phyloP scores from a whole-genome alignment of 2,888 invertebrate genomes.

The Maniola hyperantus region DNA sequence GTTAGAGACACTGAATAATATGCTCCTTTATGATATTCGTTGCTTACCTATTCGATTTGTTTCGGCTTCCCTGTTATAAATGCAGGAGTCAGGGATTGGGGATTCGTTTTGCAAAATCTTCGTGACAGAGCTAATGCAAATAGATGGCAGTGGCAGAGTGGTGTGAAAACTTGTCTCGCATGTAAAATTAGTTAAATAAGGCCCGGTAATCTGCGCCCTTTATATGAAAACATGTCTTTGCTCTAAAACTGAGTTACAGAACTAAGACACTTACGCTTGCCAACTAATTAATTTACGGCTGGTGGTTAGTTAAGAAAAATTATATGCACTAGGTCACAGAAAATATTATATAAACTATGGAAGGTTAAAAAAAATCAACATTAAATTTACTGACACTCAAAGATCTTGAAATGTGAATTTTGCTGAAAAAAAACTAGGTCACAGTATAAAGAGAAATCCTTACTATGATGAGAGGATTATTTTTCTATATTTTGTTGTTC shows the following conservation, averaged over 20 bases:
- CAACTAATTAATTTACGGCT: conserved; percentile 65
- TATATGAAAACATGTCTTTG: conserved; percentile 74
- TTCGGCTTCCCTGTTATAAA: neutral
- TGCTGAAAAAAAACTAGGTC: too few species aligned
- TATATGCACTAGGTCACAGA: neutral
- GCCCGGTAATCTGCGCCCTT: conserved; percentile 59
- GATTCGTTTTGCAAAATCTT: conserved; percentile 42
- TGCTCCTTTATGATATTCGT: conserved; percentile 47
- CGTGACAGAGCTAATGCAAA: conserved; percentile 61
- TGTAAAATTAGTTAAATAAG: conserved; percentile 77
- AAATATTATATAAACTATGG: too few species aligned
- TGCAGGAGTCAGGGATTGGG: too few species aligned
- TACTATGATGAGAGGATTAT: too few species aligned
- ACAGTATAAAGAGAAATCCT: too few species aligned
- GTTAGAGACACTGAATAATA: conserved; percentile 79
- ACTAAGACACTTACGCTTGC: conserved; percentile 64
- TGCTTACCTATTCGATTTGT: neutral
- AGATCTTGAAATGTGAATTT: too few species aligned
- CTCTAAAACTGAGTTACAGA: conserved; percentile 70
- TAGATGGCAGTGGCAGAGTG: conserved; percentile 57
- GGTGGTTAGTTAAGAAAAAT: conserved; percentile 18
- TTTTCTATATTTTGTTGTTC: too few species aligned
- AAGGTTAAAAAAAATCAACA: too few species aligned
- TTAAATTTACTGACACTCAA: too few species aligned
- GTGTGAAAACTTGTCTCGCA: conserved; percentile 70